Conservation (phyloP, 2,888 invertebrate genomes). For the Tetranychus truncatus region DNA sequence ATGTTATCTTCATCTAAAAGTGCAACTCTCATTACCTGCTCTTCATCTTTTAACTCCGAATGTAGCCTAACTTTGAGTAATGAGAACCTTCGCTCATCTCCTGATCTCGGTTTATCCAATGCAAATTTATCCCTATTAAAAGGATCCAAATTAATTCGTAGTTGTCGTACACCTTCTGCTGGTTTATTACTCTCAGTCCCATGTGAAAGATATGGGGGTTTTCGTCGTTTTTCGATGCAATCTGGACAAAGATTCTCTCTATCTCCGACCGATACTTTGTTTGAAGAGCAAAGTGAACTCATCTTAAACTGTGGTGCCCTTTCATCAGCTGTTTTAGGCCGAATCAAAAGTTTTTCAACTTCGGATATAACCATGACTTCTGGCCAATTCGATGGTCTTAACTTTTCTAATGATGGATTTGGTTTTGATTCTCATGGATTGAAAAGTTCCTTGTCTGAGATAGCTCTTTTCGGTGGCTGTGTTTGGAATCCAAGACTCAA, state of each 20-base stretch:
- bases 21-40: slow-evolving; percentile 2
- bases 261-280: slow-evolving; percentile 39
- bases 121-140: neutral
- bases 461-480: slow-evolving; percentile 27
- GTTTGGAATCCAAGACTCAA: slow-evolving; percentile 3
- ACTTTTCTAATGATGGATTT: too few species aligned
- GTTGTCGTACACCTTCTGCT: neutral
- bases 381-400: slow-evolving; percentile 23
- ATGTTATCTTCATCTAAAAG: slow-evolving; percentile 8
- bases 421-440: slow-evolving; percentile 20
- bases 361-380: slow-evolving; percentile 46
- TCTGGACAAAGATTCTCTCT: neutral
- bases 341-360: slow-evolving; percentile 66
- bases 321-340: slow-evolving; percentile 51
- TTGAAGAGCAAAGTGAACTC: slow-evolving; percentile 57
- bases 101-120: neutral
- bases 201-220: neutral
- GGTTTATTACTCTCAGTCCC: slow-evolving; percentile 6
- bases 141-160: neutral
- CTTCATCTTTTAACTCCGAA: neutral
- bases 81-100: neutral
- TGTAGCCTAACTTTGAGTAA: neutral
- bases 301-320: slow-evolving; percentile 60
- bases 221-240: slow-evolving; percentile 1
- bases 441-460: slow-evolving; percentile 31